Percentiles rank a stretch among this genome's conserved stretches.
Conservation (phyloP, 1,140 invertebrate genomes). For the Drosophila tristis region DNA sequence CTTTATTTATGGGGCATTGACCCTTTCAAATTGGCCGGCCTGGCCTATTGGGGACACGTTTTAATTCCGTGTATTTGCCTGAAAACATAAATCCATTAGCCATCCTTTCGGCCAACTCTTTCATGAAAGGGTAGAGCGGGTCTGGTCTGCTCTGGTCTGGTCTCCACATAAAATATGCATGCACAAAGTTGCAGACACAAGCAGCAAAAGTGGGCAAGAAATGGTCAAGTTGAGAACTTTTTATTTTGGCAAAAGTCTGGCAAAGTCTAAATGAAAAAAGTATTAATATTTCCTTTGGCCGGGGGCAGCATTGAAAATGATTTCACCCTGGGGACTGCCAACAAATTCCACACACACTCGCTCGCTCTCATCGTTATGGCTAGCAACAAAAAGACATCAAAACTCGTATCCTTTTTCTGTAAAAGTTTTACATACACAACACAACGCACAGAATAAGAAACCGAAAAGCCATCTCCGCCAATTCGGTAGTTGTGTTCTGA, state of each 20-base stretch:
- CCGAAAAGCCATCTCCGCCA: slow-evolving; percentile 3
- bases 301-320: slow-evolving; percentile 58
- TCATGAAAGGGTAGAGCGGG: not conserved
- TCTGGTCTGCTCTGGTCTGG: slow-evolving; percentile 4
- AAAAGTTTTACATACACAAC: slow-evolving; percentile 58
- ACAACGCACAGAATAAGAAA: slow-evolving; percentile 8
- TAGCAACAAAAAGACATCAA: slow-evolving; percentile 53
- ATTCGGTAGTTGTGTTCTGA: slow-evolving; percentile 22
- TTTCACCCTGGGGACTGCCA: slow-evolving; percentile 59
- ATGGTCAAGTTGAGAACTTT: slow-evolving; percentile 70
- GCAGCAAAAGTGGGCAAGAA: slow-evolving; percentile 23
- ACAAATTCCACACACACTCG: slow-evolving; percentile 45
- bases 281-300: slow-evolving; percentile 72
- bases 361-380: not conserved
- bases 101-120: not conserved
- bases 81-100: slow-evolving; percentile 66
- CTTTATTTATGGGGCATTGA: slow-evolving; percentile 42
- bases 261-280: slow-evolving; percentile 73
- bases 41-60: slow-evolving; percentile 56
- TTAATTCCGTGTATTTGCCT: slow-evolving; percentile 45
- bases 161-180: slow-evolving; percentile 65
- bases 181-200: slow-evolving; percentile 55
- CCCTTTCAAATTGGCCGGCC: slow-evolving; percentile 33
- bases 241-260: slow-evolving; percentile 16
- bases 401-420: slow-evolving; percentile 67